A percentile compares a stretch with the other conserved stretches of the same genome.
These are phyloP conservation scores for Rhodeus uyekii DNA, from an alignment of 2,797 vertebrate genomes.

Conservation along the genomic window DNA sequence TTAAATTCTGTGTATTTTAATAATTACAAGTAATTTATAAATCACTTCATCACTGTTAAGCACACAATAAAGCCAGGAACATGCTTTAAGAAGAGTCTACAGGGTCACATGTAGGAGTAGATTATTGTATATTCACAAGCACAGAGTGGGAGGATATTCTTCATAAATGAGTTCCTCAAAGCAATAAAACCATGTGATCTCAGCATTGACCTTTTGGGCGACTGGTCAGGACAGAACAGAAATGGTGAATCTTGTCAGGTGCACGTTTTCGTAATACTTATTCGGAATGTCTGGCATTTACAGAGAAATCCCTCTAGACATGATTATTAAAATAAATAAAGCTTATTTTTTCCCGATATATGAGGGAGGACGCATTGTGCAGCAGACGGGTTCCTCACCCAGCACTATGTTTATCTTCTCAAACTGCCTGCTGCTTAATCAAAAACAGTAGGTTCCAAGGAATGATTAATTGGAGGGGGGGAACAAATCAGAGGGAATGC, in stretches of 20 bases:
- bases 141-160: neutral
- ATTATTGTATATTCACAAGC: neutral
- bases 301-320: neutral
- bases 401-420: slow-evolving; percentile 32
- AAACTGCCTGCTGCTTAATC: slow-evolving; percentile 53
- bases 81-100: neutral
- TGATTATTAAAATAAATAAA: slow-evolving; percentile 30
- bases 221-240: neutral
- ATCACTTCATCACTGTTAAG: neutral
- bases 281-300: slow-evolving; percentile 14
- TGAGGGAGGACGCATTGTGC: neutral
- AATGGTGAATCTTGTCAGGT: neutral
- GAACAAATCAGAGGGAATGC: slow-evolving; percentile 47
- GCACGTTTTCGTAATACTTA: neutral
- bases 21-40: neutral
- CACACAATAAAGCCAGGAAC: neutral
- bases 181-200: neutral
- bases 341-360: slow-evolving; percentile 9
- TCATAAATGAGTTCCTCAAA: neutral
- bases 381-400: slow-evolving; percentile 32
- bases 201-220: neutral
- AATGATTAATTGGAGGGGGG: slow-evolving; percentile 62
- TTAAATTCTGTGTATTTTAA: neutral
- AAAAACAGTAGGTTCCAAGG: slow-evolving; percentile 51
- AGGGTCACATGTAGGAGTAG: neutral